These are phyloP conservation scores for Polydrusus cervinus DNA, from an alignment of 2,888 invertebrate genomes.

Conservation along the genomic window DNA sequence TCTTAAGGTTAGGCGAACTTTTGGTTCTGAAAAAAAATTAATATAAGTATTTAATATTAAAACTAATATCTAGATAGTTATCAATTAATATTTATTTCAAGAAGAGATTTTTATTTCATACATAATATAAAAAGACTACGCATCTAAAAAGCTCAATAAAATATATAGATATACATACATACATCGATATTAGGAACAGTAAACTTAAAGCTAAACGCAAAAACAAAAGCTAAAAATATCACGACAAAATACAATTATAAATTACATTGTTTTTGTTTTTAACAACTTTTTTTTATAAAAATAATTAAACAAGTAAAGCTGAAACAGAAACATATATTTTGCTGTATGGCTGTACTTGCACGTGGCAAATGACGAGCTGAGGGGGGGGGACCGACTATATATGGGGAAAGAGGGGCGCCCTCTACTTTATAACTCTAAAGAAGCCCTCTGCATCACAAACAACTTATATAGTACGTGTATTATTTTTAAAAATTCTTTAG, in stretches of 20 bases:
- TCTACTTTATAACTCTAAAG: too few relatives aligned
- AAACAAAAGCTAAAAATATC: slow-evolving; percentile 47
- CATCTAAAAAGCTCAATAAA: slow-evolving; percentile 32
- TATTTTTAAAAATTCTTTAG: too few relatives aligned
- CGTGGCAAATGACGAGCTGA: too few relatives aligned
- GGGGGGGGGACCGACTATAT: too few relatives aligned
- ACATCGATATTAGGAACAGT: slow-evolving; percentile 46
- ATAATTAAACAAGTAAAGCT: slow-evolving; percentile 9
- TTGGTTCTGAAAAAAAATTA: background rate
- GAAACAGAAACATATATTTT: background rate
- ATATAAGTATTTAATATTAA: too few relatives aligned
- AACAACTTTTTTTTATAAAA: slow-evolving; percentile 21
- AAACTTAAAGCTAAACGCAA: slow-evolving; percentile 41
- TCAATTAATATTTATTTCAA: slow-evolving; percentile 35
- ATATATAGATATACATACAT: slow-evolving; percentile 10
- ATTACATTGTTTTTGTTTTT: slow-evolving; percentile 26
- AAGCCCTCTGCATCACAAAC: too few relatives aligned
- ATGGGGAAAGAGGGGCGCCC: too few relatives aligned
- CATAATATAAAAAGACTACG: slow-evolving; percentile 28
- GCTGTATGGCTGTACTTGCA: too few relatives aligned
- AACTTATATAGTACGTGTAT: too few relatives aligned
- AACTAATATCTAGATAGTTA: background rate
- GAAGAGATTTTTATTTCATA: slow-evolving; percentile 34
- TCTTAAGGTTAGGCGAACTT: too few relatives aligned
- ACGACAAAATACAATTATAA: slow-evolving; percentile 37